Conservation (phyloP, 2,113 vertebrate species). For the Tricholaema leucomelas region DNA sequence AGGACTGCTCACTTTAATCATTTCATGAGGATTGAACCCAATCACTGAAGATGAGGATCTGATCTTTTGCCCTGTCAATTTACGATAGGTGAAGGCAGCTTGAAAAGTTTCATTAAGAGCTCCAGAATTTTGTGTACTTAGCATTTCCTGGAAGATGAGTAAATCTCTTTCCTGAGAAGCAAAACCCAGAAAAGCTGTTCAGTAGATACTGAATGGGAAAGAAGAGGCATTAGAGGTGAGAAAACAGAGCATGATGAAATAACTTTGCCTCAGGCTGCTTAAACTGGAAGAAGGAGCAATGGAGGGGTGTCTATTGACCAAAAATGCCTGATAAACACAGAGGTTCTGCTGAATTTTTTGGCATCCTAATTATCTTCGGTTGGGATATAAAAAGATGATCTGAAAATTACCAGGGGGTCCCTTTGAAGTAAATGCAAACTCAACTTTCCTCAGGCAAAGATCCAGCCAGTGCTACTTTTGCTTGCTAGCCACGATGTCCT, state of each 20-base stretch:
- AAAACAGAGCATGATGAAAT: not conserved
- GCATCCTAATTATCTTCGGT: not conserved
- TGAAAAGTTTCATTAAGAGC: not conserved
- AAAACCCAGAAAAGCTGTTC: not conserved
- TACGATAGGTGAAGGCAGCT: not conserved
- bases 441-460: not conserved
- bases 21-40: not conserved
- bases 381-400: not conserved
- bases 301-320: not conserved
- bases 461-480: not conserved
- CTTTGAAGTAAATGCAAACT: not conserved
- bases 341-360: not conserved
- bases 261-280: not conserved
- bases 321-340: not conserved
- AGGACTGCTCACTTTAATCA: not conserved
- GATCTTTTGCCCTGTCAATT: not conserved
- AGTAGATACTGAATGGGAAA: not conserved
- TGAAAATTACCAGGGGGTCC: not conserved
- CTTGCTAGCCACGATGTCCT: not conserved
- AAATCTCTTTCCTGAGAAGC: not conserved
- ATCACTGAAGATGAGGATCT: not conserved
- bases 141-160: not conserved
- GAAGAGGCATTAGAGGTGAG: not conserved
- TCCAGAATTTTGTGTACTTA: not conserved
- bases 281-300: not conserved